Conservation (phyloP, 2,113 vertebrate species). For the Cisticola juncidis region DNA sequence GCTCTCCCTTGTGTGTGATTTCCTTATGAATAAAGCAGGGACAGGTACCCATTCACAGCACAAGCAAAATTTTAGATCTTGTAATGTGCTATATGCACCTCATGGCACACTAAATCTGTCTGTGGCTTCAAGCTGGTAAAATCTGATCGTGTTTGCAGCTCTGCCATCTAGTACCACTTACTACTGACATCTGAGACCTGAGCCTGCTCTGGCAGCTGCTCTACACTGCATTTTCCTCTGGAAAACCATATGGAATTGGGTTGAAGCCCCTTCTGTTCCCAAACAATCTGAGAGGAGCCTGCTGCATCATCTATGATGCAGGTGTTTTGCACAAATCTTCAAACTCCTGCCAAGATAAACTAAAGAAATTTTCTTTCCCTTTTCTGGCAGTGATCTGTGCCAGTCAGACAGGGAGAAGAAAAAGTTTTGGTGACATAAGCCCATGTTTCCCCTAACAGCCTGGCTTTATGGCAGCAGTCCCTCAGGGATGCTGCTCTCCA, state of each 20-base stretch:
- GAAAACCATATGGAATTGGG: background rate
- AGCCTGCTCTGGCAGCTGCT: background rate
- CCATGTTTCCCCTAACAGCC: background rate
- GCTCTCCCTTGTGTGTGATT: fast-evolving
- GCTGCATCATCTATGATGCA: background rate
- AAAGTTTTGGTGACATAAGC: background rate
- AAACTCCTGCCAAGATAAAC: background rate
- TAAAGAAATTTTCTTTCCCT: background rate
- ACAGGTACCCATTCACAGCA: background rate
- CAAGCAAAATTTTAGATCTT: background rate
- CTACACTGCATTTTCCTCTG: background rate
- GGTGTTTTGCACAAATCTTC: background rate
- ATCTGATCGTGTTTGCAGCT: background rate
- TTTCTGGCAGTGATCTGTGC: background rate
- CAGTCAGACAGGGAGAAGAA: background rate
- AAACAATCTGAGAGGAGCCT: background rate
- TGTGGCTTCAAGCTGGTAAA: background rate
- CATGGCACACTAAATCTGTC: background rate
- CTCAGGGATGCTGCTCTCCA: background rate
- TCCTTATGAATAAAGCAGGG: background rate
- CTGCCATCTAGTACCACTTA: background rate
- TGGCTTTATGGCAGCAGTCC: background rate
- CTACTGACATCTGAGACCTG: background rate
- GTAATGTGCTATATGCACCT: background rate
- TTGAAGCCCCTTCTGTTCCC: background rate